These are phyloP conservation scores for Patella ulyssiponensis DNA, from an alignment of 2,888 invertebrate genomes.

Conservation along the genomic window DNA sequence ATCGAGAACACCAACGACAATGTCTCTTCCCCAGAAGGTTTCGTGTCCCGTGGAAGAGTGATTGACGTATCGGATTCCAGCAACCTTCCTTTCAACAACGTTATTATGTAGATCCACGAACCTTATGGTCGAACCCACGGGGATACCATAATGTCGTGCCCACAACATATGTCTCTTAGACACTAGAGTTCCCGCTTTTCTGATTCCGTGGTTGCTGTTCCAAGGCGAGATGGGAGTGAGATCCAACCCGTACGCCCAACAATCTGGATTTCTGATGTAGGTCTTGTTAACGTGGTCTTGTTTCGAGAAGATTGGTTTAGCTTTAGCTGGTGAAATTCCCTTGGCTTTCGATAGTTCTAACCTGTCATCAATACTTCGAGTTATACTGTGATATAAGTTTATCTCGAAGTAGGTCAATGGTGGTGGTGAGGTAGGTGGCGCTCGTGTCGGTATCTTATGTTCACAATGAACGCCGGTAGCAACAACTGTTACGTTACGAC, in stretches of 20 bases:
- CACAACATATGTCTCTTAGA: slow-evolving; percentile 54
- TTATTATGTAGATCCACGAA: slow-evolving; percentile 50
- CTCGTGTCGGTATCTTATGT: not conserved
- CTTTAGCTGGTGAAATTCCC: slow-evolving; percentile 35
- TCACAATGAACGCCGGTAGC: slow-evolving; percentile 14
- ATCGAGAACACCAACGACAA: slow-evolving; percentile 53
- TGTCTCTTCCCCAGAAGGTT: slow-evolving; percentile 44
- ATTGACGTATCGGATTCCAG: slow-evolving; percentile 31
- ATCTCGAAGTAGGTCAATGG: slow-evolving; percentile 32
- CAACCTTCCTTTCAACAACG: slow-evolving; percentile 48
- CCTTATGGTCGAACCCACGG: slow-evolving; percentile 44
- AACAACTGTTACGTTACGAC: not conserved
- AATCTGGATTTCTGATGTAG: slow-evolving; percentile 44
- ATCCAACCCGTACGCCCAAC: slow-evolving; percentile 55
- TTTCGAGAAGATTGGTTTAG: slow-evolving; percentile 45
- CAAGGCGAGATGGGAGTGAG: slow-evolving; percentile 56
- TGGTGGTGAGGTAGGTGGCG: slow-evolving; percentile 16
- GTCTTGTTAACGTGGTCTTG: slow-evolving; percentile 47
- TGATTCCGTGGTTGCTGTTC: slow-evolving; percentile 47
- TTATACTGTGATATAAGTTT: slow-evolving; percentile 40
- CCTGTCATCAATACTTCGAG: slow-evolving; percentile 47
- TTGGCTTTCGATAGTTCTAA: slow-evolving; percentile 32
- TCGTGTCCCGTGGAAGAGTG: slow-evolving; percentile 25
- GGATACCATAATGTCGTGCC: slow-evolving; percentile 53
- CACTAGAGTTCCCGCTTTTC: slow-evolving; percentile 50